A percentile compares a stretch with the other conserved stretches of the same genome.
phyloP scores from a whole-genome alignment of 2,888 invertebrate genomes.

The Stictocephala bisonia region DNA sequence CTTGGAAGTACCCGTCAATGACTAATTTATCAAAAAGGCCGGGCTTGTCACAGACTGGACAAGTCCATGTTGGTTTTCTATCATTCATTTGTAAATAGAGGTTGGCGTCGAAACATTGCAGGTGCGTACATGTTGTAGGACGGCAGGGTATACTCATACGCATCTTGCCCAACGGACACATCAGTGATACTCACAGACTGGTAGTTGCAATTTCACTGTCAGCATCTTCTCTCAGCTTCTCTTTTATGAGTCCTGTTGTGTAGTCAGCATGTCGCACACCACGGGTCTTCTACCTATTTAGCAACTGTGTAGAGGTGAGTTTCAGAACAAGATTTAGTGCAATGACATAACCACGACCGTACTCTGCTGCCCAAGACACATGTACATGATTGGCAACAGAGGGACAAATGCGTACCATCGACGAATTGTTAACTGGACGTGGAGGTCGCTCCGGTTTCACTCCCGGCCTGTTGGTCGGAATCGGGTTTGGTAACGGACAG shows the following conservation, averaged over 20 bases:
- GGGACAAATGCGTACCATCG: slow-evolving; percentile 85
- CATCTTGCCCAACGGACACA: slow-evolving; percentile 95
- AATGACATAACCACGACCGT: slow-evolving; percentile 83
- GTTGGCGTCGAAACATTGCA: slow-evolving; percentile 98
- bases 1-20: slow-evolving; percentile 93
- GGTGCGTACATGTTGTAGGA: slow-evolving; percentile 91
- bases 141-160: slow-evolving; percentile 90
- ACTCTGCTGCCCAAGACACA: slow-evolving; percentile 93
- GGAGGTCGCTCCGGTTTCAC: slow-evolving; percentile 97
- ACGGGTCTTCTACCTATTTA: slow-evolving; percentile 84
- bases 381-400: slow-evolving; percentile 86
- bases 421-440: slow-evolving; percentile 94
- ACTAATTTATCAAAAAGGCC: slow-evolving; percentile 91
- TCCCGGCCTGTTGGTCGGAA: slow-evolving; percentile 97
- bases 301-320: slow-evolving; percentile 83
- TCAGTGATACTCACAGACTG: slow-evolving; percentile 89
- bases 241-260: slow-evolving; percentile 90
- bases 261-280: slow-evolving; percentile 92
- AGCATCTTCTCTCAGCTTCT: slow-evolving; percentile 90
- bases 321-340: slow-evolving; percentile 90
- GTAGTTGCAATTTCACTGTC: slow-evolving; percentile 98
- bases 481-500: slow-evolving; percentile 84
- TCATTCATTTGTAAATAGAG: slow-evolving; percentile 98
- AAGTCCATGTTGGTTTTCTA: slow-evolving; percentile 97
- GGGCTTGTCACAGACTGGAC: slow-evolving; percentile 96